A percentile compares a stretch with the other conserved stretches of the same genome.
These are phyloP conservation scores for Lutjanus erythropterus DNA, from an alignment of 2,113 vertebrate genomes.

Conservation along the genomic window DNA sequence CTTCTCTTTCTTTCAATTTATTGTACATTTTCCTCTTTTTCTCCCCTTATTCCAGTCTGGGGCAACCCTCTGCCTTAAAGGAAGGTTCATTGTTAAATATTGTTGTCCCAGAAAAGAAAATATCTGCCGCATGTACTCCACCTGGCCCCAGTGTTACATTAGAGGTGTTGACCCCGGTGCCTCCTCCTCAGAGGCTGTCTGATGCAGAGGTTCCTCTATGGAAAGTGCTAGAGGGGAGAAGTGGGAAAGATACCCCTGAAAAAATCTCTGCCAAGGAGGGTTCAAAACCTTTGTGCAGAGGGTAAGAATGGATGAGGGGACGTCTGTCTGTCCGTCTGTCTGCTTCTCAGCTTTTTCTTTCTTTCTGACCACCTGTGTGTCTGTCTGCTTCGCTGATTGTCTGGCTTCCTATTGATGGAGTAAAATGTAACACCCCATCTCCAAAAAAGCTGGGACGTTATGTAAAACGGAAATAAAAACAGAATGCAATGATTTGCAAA, in stretches of 20 bases:
- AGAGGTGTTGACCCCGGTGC: constrained; percentile 50
- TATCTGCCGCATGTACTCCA: constrained; percentile 19
- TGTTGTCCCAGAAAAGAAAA: constrained; percentile 57
- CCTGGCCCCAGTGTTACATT: constrained; percentile 32
- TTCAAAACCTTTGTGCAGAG: constrained; percentile 66
- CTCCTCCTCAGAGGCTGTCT: constrained; percentile 50
- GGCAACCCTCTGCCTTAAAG: constrained; percentile 35
- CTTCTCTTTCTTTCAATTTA: background rate
- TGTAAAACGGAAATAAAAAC: too few relatives aligned
- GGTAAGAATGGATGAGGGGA: constrained; percentile 77
- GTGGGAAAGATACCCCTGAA: constrained; percentile 56
- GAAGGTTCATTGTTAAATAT: constrained; percentile 54
- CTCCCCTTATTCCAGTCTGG: constrained; percentile 59
- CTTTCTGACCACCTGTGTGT: constrained; percentile 13
- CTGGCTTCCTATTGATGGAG: background rate
- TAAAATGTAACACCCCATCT: too few relatives aligned
- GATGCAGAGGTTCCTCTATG: constrained; percentile 79
- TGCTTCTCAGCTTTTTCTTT: constrained; percentile 22
- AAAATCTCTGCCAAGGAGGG: constrained; percentile 45
- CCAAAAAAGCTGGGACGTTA: too few relatives aligned
- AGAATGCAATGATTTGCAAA: too few relatives aligned
- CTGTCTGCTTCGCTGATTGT: constrained; percentile 1
- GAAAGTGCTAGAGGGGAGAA: constrained; percentile 74
- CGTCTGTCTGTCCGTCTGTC: constrained; percentile 31
- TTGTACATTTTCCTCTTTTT: constrained; percentile 17